Conservation (phyloP, 2,797 vertebrate species). For the Potorous gilbertii region DNA sequence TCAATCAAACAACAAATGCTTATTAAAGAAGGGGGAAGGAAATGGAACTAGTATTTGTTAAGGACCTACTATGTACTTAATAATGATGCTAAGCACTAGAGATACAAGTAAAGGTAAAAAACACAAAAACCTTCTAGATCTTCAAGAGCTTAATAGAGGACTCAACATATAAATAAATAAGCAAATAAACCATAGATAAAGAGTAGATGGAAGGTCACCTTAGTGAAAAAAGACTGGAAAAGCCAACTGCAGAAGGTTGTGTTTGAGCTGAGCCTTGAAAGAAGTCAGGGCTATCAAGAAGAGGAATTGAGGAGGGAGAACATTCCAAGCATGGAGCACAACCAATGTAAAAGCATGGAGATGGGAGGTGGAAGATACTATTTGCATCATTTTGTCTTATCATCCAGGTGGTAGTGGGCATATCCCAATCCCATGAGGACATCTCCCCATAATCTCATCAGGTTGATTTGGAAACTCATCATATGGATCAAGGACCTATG, state of each 20-base stretch:
- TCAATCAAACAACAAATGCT: not conserved
- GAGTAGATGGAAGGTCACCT: not conserved
- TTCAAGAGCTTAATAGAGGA: not conserved
- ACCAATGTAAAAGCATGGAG: no score
- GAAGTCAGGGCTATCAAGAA: not conserved
- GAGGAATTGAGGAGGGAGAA: no score
- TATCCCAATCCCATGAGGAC: no score
- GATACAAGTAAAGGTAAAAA: not conserved
- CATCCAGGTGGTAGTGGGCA: no score
- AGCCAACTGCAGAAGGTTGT: not conserved
- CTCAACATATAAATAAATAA: not conserved
- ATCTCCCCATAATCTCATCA: no score
- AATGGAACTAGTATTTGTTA: not conserved
- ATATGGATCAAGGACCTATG: not conserved
- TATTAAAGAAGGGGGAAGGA: not conserved
- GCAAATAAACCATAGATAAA: not conserved
- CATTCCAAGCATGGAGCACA: no score
- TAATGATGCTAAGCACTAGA: not conserved
- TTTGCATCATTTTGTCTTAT: no score
- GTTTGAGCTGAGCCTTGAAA: not conserved
- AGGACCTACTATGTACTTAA: not conserved
- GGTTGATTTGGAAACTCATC: not conserved
- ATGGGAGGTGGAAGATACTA: no score
- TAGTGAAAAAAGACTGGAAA: not conserved
- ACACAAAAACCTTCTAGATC: not conserved